Evolutionary conservation across 2,888 invertebrate genomes (phyloP).

Genomic region (Andrena chrysosceles): DNA sequence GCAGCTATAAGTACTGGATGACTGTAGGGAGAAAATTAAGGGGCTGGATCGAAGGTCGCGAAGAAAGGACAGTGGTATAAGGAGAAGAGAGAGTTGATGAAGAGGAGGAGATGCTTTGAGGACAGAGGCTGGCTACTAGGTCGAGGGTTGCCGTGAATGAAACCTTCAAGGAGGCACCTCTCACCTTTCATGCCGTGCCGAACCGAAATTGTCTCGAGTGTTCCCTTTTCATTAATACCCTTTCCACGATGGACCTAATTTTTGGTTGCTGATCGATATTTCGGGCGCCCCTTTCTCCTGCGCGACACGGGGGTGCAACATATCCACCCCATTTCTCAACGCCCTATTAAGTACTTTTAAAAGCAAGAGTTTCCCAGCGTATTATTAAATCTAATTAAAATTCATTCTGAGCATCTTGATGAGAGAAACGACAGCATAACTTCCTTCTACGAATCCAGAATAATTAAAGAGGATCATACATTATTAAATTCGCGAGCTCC

Average conservation of each 20-base stretch:
- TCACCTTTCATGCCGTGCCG: constrained; percentile 56
- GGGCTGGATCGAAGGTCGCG: constrained; percentile 56
- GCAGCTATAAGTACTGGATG: constrained; percentile 56
- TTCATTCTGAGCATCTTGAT: too few species aligned
- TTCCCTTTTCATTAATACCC: constrained; percentile 50
- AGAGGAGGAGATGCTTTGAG: constrained; percentile 57
- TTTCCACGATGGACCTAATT: constrained; percentile 37
- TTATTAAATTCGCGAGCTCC: too few species aligned
- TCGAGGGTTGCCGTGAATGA: constrained; percentile 64
- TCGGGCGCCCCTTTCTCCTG: neutral
- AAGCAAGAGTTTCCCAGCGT: too few species aligned
- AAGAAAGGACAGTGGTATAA: constrained; percentile 46
- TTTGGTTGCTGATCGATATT: neutral
- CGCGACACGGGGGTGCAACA: neutral
- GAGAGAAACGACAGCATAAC: too few species aligned
- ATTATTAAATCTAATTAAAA: too few species aligned
- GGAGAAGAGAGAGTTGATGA: constrained; percentile 56
- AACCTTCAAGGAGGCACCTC: constrained; percentile 54
- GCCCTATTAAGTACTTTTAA: too few species aligned
- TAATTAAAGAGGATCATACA: too few species aligned
- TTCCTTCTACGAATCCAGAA: too few species aligned
- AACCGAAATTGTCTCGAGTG: constrained; percentile 46
- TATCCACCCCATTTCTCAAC: too few species aligned
- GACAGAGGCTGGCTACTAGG: constrained; percentile 49
- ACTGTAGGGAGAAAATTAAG: constrained; percentile 55